Evolutionary conservation across 2,888 invertebrate genomes (phyloP), one percentile per base, ranked within the genome.

Genomic region (Tuberolachnus salignus): DNA sequence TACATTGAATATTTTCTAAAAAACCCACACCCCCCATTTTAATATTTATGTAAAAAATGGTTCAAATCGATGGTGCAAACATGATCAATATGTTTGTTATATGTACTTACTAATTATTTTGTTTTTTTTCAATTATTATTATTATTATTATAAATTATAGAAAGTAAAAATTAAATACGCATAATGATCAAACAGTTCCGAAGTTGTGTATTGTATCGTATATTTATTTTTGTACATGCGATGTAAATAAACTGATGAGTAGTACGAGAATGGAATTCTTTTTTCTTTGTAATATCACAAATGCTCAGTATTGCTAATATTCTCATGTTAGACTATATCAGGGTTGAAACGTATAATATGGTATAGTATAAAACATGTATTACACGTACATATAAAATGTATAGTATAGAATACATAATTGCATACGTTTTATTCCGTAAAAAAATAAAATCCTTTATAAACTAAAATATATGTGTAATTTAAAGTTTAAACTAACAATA

Each of bases 231-330:
- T 78, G 69, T 78, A 78, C 57, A 69, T 78, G 78, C 44, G 49
- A 69, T 78, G 78, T 78, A 69, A 78, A 78, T 78, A 78, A 78
- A 78, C 67, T 78, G 78, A 69, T 78, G 69, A 78, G 78, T 78
- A 78, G 78, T 78, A 78, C 34, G 23, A 59, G 59, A 57, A n/a
- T n/a, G n/a, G n/a, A n/a, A n/a, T n/a, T 57, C 21, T 78, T 59
- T 64, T 64, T 64, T 49, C 59, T 63, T 64, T 21, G n/a, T 74
- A 53, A 44, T 23, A 44, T 63, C 42, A 63, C 59, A 59, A 51
- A 13, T 23, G 21, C 34, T 72, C 61, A 73, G 34, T 72, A 61
- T 42, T n/a, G n/a, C 10, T 34, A 34, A 34, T 34, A 34, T n/a
- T n/a, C n/a, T n/a, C n/a, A n/a, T n/a, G n/a, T n/a, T n/a, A n/a